These are phyloP conservation scores for Cerceris ruficornis DNA, from an alignment of 2,888 invertebrate species.

Conservation along the genomic window DNA sequence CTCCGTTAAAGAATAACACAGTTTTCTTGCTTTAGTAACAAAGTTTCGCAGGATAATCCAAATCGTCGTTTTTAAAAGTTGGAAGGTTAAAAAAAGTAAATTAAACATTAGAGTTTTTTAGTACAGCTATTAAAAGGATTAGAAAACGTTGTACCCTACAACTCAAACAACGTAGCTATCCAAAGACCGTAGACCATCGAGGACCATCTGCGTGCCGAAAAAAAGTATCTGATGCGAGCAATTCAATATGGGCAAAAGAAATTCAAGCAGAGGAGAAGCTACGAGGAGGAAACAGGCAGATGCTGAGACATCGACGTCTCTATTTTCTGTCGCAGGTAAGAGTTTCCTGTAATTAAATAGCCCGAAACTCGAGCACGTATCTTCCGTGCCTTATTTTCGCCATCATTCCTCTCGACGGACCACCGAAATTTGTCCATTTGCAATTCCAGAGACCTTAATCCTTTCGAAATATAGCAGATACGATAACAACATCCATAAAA, in stretches of 20 bases:
- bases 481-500: too few species aligned
- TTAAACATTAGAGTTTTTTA: too few species aligned
- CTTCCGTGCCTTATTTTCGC: conserved; percentile 14
- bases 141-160: background rate
- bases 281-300: conserved; percentile 27
- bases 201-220: conserved; percentile 47
- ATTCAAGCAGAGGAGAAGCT: conserved; percentile 38
- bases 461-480: too few species aligned
- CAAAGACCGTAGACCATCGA: conserved; percentile 8
- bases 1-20: too few species aligned
- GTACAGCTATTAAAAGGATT: background rate
- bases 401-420: background rate
- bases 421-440: too few species aligned
- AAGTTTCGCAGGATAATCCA: too few species aligned
- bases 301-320: conserved; percentile 13
- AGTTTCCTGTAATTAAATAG: conserved; percentile 49
- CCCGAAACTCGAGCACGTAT: conserved; percentile 25
- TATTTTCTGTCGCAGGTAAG: conserved; percentile 25
- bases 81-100: too few species aligned
- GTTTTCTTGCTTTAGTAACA: too few species aligned
- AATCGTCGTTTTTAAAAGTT: too few species aligned
- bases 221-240: conserved; percentile 35
- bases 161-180: conserved; percentile 36
- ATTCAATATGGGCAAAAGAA: conserved; percentile 48
- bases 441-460: too few species aligned